Percentiles rank a stretch among this genome's conserved stretches.
Conservation (phyloP, 2,113 vertebrate species). For the Ptilorrhoa leucosticta region DNA sequence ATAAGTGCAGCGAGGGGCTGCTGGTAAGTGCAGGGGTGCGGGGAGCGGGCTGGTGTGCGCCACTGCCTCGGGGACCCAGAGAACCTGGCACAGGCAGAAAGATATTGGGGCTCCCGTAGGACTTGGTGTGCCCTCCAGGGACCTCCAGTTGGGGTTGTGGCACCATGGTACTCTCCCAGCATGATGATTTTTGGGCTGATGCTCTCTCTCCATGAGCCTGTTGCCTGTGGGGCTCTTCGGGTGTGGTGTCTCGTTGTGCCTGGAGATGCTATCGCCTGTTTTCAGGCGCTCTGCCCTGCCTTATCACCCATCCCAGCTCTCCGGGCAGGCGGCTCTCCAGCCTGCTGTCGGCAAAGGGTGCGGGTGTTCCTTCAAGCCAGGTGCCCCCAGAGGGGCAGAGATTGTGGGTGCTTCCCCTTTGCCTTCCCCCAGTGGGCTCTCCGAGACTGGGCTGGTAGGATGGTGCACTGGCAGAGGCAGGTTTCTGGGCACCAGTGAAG, state of each 20-base stretch:
- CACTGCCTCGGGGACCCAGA: rapidly evolving
- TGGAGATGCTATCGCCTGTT: not conserved
- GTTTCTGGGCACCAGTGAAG: not conserved
- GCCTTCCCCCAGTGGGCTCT: not conserved
- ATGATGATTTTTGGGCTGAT: not conserved
- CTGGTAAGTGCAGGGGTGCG: conserved; percentile 43
- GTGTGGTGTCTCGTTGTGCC: not conserved
- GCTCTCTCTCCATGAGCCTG: not conserved
- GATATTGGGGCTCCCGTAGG: rapidly evolving
- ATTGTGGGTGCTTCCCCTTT: not conserved
- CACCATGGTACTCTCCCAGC: not conserved
- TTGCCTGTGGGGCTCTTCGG: not conserved
- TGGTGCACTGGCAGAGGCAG: not conserved
- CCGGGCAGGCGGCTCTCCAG: not conserved
- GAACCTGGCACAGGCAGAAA: rapidly evolving
- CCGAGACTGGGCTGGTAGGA: not conserved
- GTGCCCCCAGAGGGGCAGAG: rapidly evolving
- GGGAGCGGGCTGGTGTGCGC: not conserved
- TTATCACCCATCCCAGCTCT: conserved; percentile 46
- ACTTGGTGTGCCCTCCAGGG: rapidly evolving
- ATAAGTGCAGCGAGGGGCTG: conserved; percentile 68
- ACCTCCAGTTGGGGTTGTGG: rapidly evolving
- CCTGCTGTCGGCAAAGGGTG: not conserved
- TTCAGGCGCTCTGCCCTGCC: not conserved
- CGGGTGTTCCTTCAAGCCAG: rapidly evolving